Conservation (phyloP, 2,888 invertebrate species). For the Abrostola triplasia region DNA sequence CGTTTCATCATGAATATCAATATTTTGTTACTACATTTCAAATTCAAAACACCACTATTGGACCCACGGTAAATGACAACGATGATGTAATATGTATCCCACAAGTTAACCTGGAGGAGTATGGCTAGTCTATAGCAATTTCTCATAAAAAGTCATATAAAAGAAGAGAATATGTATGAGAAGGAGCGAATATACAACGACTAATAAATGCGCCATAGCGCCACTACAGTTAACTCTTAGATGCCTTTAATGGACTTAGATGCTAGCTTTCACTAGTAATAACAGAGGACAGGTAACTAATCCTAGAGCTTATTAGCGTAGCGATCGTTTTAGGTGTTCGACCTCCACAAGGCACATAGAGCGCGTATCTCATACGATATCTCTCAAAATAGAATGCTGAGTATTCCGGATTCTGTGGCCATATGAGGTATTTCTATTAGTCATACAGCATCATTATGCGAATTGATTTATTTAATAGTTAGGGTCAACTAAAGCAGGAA, state of each 20-base stretch:
- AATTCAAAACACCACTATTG: no score
- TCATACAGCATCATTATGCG: slow-evolving; percentile 51
- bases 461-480: slow-evolving; percentile 51
- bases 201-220: not conserved
- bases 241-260: not conserved
- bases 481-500: slow-evolving; percentile 38
- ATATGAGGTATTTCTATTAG: slow-evolving; percentile 60
- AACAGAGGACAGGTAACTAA: slow-evolving; percentile 27
- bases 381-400: slow-evolving; percentile 58
- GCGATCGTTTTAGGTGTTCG: slow-evolving; percentile 47
- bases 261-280: slow-evolving; percentile 20
- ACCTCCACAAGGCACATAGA: slow-evolving; percentile 50
- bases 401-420: slow-evolving; percentile 56
- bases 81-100: no score
- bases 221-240: not conserved
- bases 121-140: no score
- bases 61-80: no score
- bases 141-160: no score
- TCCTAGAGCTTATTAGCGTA: slow-evolving; percentile 29
- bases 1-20: no score
- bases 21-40: no score
- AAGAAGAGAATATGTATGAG: no score
- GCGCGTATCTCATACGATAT: slow-evolving; percentile 44
- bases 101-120: no score
- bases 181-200: no score